Evolutionary conservation across 1,140 invertebrate genomes (phyloP).

Genomic region (Drosophila aff.): DNA sequence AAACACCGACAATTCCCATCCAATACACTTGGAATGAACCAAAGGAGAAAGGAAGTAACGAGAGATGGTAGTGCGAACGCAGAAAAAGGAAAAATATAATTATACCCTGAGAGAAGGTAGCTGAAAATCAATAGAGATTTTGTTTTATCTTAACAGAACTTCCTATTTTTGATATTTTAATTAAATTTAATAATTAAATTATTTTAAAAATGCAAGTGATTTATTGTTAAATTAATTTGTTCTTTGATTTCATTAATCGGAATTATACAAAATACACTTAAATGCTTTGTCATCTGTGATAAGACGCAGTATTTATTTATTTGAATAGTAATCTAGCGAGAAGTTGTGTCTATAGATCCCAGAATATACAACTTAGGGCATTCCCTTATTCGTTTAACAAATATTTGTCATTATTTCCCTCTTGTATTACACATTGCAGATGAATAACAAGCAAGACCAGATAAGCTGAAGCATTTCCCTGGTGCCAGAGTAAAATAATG

Average conservation of each 20-base stretch:
- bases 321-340: neutral
- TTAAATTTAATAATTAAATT: neutral
- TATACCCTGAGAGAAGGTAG: conserved; percentile 20
- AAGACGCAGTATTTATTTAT: no score
- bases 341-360: neutral
- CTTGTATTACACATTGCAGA: conserved; percentile 52
- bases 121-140: neutral
- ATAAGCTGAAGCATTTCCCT: conserved; percentile 44
- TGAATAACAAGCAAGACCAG: conserved; percentile 33
- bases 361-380: neutral
- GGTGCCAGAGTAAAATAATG: conserved; percentile 46
- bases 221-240: no score
- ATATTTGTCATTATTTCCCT: conserved; percentile 17
- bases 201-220: neutral
- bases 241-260: neutral
- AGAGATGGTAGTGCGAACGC: neutral
- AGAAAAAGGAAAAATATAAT: conserved; percentile 20
- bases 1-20: conserved; percentile 67
- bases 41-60: conserved; percentile 21
- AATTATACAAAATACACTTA: neutral
- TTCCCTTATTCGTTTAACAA: neutral
- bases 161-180: neutral
- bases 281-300: no score
- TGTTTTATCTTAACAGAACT: neutral
- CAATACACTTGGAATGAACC: conserved; percentile 48